Conservation (phyloP, 1,140 invertebrate genomes). For the Bombyx mandarina region DNA sequence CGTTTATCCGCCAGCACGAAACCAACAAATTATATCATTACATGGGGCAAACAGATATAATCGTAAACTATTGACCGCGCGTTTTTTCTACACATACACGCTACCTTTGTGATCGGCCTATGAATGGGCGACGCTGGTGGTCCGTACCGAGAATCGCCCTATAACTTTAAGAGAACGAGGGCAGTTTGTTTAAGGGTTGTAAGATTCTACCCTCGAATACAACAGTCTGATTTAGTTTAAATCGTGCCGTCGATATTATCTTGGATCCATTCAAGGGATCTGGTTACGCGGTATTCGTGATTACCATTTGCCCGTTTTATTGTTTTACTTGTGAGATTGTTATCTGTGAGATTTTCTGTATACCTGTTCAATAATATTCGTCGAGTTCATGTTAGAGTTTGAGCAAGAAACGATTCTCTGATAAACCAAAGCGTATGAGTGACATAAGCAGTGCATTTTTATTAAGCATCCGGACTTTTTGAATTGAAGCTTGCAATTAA, state of each 20-base stretch:
- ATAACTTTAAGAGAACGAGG: slow-evolving; percentile 23
- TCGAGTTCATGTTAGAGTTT: too few species aligned
- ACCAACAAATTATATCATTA: slow-evolving; percentile 37
- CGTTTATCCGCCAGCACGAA: background rate
- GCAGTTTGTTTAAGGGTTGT: slow-evolving; percentile 30
- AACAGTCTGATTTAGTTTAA: slow-evolving; percentile 49
- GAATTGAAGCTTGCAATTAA: too few species aligned
- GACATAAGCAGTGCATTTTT: too few species aligned
- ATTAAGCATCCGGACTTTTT: too few species aligned
- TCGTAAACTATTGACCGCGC: slow-evolving; percentile 19
- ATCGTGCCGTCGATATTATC: slow-evolving; percentile 52
- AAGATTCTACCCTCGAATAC: slow-evolving; percentile 29
- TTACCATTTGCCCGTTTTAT: slow-evolving; percentile 9
- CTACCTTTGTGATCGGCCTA: background rate
- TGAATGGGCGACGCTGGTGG: slow-evolving; percentile 45
- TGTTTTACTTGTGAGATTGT: background rate
- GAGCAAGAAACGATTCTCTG: too few species aligned
- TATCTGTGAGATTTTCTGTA: too few species aligned
- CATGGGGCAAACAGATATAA: slow-evolving; percentile 28
- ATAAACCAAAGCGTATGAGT: too few species aligned
- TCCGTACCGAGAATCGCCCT: slow-evolving; percentile 47
- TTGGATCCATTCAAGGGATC: slow-evolving; percentile 30
- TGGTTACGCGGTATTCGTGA: slow-evolving; percentile 30
- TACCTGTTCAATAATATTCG: too few species aligned
- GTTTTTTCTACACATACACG: too few species aligned